Evolutionary conservation across 1,140 invertebrate genomes (phyloP), one percentile per base, ranked within the genome.

Genomic region (Macrosteles quadrilineatus): DNA sequence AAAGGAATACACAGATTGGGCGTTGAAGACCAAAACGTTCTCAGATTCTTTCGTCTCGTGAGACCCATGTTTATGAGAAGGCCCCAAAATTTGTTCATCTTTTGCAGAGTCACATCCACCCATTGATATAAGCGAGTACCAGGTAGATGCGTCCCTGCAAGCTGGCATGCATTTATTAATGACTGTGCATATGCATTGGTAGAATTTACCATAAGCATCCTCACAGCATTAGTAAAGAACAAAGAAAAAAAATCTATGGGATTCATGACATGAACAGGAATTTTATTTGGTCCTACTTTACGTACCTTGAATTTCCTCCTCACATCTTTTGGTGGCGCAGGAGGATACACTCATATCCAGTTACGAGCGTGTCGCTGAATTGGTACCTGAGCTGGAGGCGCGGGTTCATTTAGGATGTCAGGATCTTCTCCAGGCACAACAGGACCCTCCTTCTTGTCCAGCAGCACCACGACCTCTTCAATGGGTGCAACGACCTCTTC

Each of bases 61-160:
- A 68, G 31, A 23, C 47, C 66, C 66, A 68, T 55, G 66, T 55
- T 68, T 14, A 68, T 50, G 40, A 68, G 29, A 30, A 68, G 25
- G 14, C 11, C 25, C 45, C 45, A 53, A 68, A 53, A 68, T 31
- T 68, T 45, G 21, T 67, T 67, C 65, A 67, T 67, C n/a, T 27
- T 29, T 6, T 27, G 3, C 17, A 63, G n/a, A 25, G 32, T 69
- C 21, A 40, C 43, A 32, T 62, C 40, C 19, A 55, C 66, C 66
- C 66, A 68, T n/a, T 30, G 9, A 23, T 23, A 23, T n/a, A 50
- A 50, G 17, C 6, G 47, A 19, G 47, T 19, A 19, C 47, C 47
- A 50, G 21, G 21, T 23, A 50, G 47, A 59, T 21, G 55, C 23
- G 9, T 27, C 12, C 55, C 55, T 59, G 55, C 55, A 14, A 23